These are phyloP conservation scores for Harpegnathos saltator DNA, from an alignment of 1,140 invertebrate genomes.

Conservation along the genomic window DNA sequence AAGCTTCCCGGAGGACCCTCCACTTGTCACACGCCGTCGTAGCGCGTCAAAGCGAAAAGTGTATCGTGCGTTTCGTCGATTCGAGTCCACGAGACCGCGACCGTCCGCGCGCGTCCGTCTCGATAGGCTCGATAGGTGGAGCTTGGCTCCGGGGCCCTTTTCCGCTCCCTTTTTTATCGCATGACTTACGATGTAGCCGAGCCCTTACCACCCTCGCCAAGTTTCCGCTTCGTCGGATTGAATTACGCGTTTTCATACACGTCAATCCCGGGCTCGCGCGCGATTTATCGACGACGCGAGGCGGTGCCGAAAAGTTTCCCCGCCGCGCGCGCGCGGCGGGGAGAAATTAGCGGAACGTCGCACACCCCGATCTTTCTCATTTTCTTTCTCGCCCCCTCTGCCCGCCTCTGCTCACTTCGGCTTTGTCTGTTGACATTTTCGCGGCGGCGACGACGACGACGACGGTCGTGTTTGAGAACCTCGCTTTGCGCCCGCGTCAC, in stretches of 20 bases:
- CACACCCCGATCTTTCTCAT: not conserved
- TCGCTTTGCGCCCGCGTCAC: constrained; percentile 60
- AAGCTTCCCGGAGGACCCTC: not conserved
- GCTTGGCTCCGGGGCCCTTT: not conserved
- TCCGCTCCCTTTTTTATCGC: not conserved
- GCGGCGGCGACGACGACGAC: too few species aligned
- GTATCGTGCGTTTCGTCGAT: not conserved
- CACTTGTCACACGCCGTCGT: not conserved
- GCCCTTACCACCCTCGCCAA: constrained; percentile 27
- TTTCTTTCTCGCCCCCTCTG: constrained; percentile 24
- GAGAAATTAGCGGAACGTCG: constrained; percentile 62
- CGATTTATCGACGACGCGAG: constrained; percentile 63
- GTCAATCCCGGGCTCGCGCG: constrained; percentile 18
- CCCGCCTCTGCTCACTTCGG: constrained; percentile 15
- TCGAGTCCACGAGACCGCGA: not conserved
- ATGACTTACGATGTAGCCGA: constrained; percentile 12
- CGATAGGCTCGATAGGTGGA: not conserved
- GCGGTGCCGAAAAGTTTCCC: constrained; percentile 33
- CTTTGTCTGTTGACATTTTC: constrained; percentile 55
- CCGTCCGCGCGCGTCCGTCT: not conserved
- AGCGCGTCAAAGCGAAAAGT: not conserved
- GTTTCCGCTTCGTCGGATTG: constrained; percentile 39
- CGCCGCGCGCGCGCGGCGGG: too few species aligned
- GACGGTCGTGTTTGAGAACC: constrained; percentile 16
- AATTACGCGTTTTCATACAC: constrained; percentile 67